phyloP scores from a whole-genome alignment of 2,888 invertebrate genomes.

The Lissonota sp. region DNA sequence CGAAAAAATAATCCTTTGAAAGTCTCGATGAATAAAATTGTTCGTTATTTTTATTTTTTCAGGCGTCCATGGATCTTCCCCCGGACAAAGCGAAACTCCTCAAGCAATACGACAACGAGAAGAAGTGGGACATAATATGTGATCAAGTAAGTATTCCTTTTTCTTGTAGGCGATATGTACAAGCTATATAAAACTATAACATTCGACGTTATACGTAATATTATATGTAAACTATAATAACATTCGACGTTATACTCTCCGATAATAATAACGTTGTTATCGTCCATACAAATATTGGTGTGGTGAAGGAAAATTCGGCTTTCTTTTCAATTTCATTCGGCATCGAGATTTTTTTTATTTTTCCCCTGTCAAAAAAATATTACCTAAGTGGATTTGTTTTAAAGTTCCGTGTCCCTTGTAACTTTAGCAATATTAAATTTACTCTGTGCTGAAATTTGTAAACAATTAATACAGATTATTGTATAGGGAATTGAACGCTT shows the following conservation, averaged over 20 bases:
- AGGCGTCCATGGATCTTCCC: constrained; percentile 99
- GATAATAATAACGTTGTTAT: not conserved
- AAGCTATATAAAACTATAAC: constrained; percentile 13
- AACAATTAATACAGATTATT: too few relatives aligned
- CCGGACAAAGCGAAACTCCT: constrained; percentile 99
- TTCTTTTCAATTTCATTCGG: too few relatives aligned
- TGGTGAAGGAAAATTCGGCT: too few relatives aligned
- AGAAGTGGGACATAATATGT: constrained; percentile 99
- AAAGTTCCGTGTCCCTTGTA: too few relatives aligned
- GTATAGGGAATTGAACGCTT: too few relatives aligned
- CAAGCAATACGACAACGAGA: constrained; percentile 97
- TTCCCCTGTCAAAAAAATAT: too few relatives aligned
- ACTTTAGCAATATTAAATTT: too few relatives aligned
- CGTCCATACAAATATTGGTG: not conserved
- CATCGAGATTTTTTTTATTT: too few relatives aligned
- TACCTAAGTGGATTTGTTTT: too few relatives aligned
- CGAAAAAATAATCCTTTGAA: too few relatives aligned
- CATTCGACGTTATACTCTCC: constrained; percentile 5
- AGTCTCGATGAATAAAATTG: not conserved
- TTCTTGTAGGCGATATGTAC: not conserved
- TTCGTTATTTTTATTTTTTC: constrained; percentile 81
- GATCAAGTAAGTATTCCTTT: constrained; percentile 91
- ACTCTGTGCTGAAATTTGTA: too few relatives aligned
- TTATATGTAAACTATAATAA: not conserved
- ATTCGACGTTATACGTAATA: not conserved